phyloP scores from a whole-genome alignment of 1,140 invertebrate genomes.

The Dysdera silvatica region DNA sequence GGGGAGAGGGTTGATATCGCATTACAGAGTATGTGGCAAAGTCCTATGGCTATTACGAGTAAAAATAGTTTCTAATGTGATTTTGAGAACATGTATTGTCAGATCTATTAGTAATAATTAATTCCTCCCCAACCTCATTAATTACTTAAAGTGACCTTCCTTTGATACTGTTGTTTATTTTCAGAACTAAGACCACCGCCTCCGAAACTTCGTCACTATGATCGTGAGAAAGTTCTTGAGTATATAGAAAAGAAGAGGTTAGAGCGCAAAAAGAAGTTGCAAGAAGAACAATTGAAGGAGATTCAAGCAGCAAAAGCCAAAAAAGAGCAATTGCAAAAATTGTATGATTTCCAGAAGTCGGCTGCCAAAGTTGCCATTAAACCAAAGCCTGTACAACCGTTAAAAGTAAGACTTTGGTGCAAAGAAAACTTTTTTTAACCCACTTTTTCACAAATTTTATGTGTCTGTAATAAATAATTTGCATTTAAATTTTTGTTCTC shows the following conservation, averaged over 20 bases:
- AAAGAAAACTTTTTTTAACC: too few species aligned
- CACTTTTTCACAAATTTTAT: too few species aligned
- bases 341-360: slow-evolving; percentile 18
- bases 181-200: slow-evolving; percentile 2
- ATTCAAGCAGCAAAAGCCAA: background rate
- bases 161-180: too few species aligned
- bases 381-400: background rate
- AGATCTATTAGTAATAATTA: too few species aligned
- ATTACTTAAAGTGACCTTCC: too few species aligned
- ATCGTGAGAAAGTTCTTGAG: slow-evolving; percentile 1
- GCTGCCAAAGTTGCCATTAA: background rate
- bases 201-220: slow-evolving; percentile 24
- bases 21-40: too few species aligned
- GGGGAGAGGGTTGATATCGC: too few species aligned
- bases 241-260: slow-evolving; percentile 16
- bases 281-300: slow-evolving; percentile 14
- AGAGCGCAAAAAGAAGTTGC: slow-evolving; percentile 9
- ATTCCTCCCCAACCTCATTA: too few species aligned
- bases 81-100: too few species aligned
- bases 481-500: background rate
- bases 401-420: background rate
- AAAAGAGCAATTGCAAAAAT: slow-evolving; percentile 13
- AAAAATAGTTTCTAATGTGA: too few species aligned
- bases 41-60: too few species aligned
- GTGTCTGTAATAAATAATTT: too few species aligned